These are phyloP conservation scores for Bradypodion pumilum DNA, from an alignment of 2,797 vertebrate species.

Conservation along the genomic window DNA sequence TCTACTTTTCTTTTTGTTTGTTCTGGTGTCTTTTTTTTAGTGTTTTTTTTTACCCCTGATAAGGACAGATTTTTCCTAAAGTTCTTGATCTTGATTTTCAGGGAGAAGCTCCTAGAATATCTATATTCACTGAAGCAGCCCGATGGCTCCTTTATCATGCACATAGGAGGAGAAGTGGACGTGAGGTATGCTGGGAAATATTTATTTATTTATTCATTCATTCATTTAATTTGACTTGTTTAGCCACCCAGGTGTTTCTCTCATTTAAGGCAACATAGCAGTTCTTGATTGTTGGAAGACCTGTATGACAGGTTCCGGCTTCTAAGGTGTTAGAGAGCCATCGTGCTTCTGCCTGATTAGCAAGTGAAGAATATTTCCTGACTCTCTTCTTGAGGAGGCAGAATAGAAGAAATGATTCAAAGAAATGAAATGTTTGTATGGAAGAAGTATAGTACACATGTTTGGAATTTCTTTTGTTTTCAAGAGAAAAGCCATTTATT, in stretches of 20 bases:
- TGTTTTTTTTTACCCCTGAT: neutral
- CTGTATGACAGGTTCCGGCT: neutral
- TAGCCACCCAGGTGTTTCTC: conserved; percentile 22
- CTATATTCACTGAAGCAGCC: conserved; percentile 90
- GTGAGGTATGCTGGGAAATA: conserved; percentile 86
- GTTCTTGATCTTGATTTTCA: conserved; percentile 51
- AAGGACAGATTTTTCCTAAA: neutral
- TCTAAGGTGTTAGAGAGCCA: neutral
- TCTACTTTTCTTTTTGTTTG: neutral
- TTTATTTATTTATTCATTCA: no score
- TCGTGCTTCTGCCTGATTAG: neutral
- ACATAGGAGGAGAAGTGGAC: conserved; percentile 93
- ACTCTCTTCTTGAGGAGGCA: neutral
- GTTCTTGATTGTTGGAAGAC: neutral
- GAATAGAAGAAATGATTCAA: neutral
- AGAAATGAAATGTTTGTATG: neutral
- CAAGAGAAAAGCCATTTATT: neutral
- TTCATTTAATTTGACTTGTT: no score
- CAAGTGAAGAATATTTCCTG: neutral
- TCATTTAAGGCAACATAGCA: neutral
- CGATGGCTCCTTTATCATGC: conserved; percentile 96
- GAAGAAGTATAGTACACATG: neutral
- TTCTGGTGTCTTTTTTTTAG: neutral
- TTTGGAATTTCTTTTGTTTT: neutral
- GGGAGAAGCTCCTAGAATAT: conserved; percentile 92